Evolutionary conservation across 2,888 invertebrate species (phyloP).

Genomic region (Yponomeuta cagnagella): DNA sequence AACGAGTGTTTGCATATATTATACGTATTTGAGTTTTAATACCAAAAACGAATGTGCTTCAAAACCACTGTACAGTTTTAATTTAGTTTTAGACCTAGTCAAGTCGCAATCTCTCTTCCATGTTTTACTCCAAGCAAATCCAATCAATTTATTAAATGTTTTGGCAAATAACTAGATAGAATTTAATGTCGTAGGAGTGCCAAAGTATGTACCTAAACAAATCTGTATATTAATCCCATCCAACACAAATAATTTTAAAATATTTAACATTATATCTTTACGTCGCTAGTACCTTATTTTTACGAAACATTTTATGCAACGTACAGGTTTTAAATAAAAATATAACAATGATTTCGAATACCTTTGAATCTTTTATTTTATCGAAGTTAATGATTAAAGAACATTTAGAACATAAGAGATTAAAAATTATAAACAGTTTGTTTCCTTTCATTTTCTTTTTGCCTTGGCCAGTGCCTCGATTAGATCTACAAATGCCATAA

Average conservation of each 20-base stretch:
- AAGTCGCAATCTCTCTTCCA: constrained; percentile 24
- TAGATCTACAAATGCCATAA: not conserved
- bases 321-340: constrained; percentile 42
- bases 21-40: constrained; percentile 37
- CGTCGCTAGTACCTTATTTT: constrained; percentile 24
- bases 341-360: constrained; percentile 37
- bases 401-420: constrained; percentile 22
- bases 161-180: constrained; percentile 4
- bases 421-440: not conserved
- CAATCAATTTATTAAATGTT: constrained; percentile 15
- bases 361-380: constrained; percentile 31
- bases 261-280: constrained; percentile 11
- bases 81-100: constrained; percentile 56
- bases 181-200: constrained; percentile 10
- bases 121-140: constrained; percentile 11
- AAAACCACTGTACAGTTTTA: constrained; percentile 53
- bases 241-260: constrained; percentile 1
- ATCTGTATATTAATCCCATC: not conserved
- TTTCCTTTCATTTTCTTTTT: constrained; percentile 19
- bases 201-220: constrained; percentile 15
- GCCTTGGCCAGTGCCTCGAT: constrained; percentile 54
- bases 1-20: not conserved
- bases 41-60: constrained; percentile 54
- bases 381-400: constrained; percentile 24
- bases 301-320: constrained; percentile 25